Evolutionary conservation across 2,888 invertebrate species (phyloP).

Genomic region (Barypeithes pellucidus): DNA sequence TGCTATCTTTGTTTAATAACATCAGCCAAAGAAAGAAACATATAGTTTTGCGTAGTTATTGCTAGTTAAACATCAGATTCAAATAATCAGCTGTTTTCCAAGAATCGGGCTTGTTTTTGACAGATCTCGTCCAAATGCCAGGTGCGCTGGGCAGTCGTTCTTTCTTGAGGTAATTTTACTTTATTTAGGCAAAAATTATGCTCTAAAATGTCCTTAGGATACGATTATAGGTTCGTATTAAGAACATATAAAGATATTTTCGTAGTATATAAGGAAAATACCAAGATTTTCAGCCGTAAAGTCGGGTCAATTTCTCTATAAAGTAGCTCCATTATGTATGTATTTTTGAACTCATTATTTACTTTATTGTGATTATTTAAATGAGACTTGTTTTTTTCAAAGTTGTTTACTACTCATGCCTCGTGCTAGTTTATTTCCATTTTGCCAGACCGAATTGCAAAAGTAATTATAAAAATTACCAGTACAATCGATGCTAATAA

Average conservation of each 20-base stretch:
- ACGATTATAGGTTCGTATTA: not conserved
- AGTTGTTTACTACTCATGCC: not conserved
- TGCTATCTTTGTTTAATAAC: not conserved
- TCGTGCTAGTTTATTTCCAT: not conserved
- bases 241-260: not conserved
- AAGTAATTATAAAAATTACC: not conserved
- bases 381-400: conserved; percentile 4
- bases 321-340: conserved; percentile 20
- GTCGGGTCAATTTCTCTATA: not conserved
- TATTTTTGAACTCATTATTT: conserved; percentile 1
- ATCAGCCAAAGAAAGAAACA: not conserved
- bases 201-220: not conserved
- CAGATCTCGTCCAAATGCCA: conserved; percentile 38
- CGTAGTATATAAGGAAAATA: not conserved
- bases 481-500: not conserved
- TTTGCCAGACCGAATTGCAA: not conserved
- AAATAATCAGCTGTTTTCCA: conserved; percentile 38
- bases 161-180: conserved; percentile 39
- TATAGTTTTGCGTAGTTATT: not conserved
- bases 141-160: conserved; percentile 32
- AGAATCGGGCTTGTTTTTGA: conserved; percentile 40
- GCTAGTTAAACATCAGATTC: not conserved
- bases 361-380: conserved; percentile 21
- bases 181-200: not conserved
- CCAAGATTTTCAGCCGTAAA: not conserved